These are phyloP conservation scores for Caiman crocodilus DNA, from an alignment of 2,797 vertebrate species.

Conservation along the genomic window DNA sequence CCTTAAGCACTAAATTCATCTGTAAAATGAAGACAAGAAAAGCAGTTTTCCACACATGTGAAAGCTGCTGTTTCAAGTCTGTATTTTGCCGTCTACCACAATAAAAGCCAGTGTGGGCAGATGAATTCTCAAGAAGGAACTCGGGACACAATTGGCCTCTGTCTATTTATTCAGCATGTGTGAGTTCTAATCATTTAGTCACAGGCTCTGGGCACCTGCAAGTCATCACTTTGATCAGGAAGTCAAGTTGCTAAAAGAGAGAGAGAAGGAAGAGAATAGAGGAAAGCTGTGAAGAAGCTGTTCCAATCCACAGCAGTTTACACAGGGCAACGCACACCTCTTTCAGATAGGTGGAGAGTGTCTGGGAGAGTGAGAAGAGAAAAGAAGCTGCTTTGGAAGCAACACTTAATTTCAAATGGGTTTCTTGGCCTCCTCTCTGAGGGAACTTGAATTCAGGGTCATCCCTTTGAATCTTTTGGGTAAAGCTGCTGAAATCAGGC, in stretches of 20 bases:
- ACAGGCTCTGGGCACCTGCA: background rate
- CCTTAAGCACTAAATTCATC: accelerated
- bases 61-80: accelerated
- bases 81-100: accelerated
- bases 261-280: background rate
- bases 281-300: background rate
- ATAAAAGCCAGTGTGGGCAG: accelerated
- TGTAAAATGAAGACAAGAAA: accelerated
- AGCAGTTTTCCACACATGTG: accelerated
- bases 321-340: accelerated
- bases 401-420: background rate
- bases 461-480: background rate
- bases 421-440: background rate
- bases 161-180: accelerated
- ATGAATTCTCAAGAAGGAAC: accelerated
- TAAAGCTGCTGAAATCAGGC: slow-evolving; percentile 52
- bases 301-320: background rate
- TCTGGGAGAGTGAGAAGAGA: background rate
- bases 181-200: background rate
- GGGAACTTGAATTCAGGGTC: background rate
- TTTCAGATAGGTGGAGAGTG: background rate
- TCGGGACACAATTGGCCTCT: background rate
- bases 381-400: background rate
- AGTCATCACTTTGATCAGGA: background rate
- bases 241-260: background rate